Base-by-base conservation (phyloP, 2,888 invertebrate species). In the Tiliacea citrago region DNA sequence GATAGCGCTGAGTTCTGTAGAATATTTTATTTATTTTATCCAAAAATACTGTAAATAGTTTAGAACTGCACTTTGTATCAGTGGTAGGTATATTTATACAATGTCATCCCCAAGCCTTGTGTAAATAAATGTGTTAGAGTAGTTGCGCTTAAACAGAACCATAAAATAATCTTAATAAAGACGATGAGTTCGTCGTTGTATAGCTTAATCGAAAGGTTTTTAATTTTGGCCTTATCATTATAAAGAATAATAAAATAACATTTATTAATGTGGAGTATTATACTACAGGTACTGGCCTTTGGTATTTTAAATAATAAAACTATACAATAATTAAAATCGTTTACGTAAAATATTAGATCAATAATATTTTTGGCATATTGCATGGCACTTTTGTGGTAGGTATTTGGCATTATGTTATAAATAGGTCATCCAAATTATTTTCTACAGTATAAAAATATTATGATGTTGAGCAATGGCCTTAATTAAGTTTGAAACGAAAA, bases 211-310 rank as follows among this genome's bases (percentile, higher is more conserved):
- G 77, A 81, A 79, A 67, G 35, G 13, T 61, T 29, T 29, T 29
- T 29, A 58, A 78, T 83, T 70, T 76, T 86, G 84, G 85, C 84
- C 87, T 79, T 87, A 85, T 83, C 83, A 87, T 86, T 83, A 79
- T 86, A 90, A 89, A 91, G 88, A 90, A 91, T 90, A 90, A 88
- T 91, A 90, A 90, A 90, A 90, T 84, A 89, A 89, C 84, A 88
- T 86, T 84, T 88, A 86, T 86, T 72, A 87, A 85, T 75, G 18
- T 75, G 71, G 96, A 96, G 96, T 95, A 96, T 96, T 94, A 92
- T 91, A 86, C 87, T 93, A 94, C 95, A 96, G 96, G 96, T 95
- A 96, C 96, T 92, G 95, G 91, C 94, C 92, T 92, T 93, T 91
- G 91, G 91, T 89, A 87, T 89, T 87, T 88, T 87, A 86, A 88